phyloP scores from a whole-genome alignment of 2,113 vertebrate species.

The Tonatia bakeri region DNA sequence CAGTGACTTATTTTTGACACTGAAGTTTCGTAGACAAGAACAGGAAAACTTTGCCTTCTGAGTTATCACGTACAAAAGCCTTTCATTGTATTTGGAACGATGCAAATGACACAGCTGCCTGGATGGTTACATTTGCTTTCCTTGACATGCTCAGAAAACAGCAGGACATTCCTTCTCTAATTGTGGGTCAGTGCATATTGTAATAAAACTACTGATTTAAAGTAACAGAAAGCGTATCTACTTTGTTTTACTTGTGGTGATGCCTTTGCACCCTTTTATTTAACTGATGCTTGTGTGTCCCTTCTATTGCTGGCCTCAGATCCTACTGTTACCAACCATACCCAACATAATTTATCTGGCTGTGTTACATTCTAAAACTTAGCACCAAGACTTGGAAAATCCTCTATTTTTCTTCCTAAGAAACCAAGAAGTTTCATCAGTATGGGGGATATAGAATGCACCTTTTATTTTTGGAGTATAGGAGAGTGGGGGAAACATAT shows the following conservation, averaged over 20 bases:
- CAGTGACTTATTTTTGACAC: conserved; percentile 43
- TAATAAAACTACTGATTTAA: conserved; percentile 83
- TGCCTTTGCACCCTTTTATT: conserved; percentile 28
- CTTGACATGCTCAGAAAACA: conserved; percentile 78
- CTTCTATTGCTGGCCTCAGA: neutral
- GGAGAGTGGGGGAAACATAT: neutral
- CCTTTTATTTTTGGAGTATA: neutral
- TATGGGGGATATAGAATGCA: neutral
- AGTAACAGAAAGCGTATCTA: conserved; percentile 28
- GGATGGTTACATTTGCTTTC: conserved; percentile 76
- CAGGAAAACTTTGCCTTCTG: conserved; percentile 49
- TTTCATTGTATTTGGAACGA: conserved; percentile 69
- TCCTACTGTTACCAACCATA: neutral
- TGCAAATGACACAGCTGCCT: conserved; percentile 61
- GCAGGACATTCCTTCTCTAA: conserved; percentile 82
- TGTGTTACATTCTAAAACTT: neutral
- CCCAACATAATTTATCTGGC: neutral
- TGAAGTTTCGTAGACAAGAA: conserved; percentile 54
- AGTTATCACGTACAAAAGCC: conserved; percentile 68
- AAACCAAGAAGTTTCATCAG: neutral
- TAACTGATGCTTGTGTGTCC: conserved; percentile 24
- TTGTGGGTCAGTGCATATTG: conserved; percentile 77
- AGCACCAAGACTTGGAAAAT: neutral
- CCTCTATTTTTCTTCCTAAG: neutral
- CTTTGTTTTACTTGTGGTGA: conserved; percentile 27